Evolutionary conservation across 2,888 invertebrate species (phyloP), one percentile per base, ranked within the genome.

Genomic region (Vesta saturnalis): DNA sequence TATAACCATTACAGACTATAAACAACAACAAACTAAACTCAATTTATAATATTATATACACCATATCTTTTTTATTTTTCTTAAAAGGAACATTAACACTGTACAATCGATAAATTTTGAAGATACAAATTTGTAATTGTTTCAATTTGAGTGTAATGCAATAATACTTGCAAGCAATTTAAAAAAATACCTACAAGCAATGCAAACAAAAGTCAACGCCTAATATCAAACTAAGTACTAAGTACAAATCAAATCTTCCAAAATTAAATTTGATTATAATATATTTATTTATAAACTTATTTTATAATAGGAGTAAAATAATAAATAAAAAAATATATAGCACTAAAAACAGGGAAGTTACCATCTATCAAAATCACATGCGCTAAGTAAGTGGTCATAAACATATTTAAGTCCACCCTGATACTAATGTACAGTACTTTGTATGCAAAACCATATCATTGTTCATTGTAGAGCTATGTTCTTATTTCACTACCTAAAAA

Each of bases 341-440:
- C 74, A 73, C 72, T 75, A 77, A 74, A 74, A 74, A 76, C 70
- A 74, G 73, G 58, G 49, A 71, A 76, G 73, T 72, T 71, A 76
- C 75, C 77, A 75, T 76, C 73, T 76, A 74, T 73, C 66, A 64
- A 70, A 77, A 78, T 78, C 78, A 78, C 78, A 78, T 76, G 75
- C 74, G 73, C 77, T 77, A 77, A 73, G 74, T 75, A 70, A 67
- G 63, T 63, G 66, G 60, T 68, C 56, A 58, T 57, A 61, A 60
- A 65, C 58, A 47, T 57, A 60, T 69, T 64, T 63, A 56, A 67
- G 64, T 67, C 64, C 64, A 60, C 61, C 62, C 52, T 56, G 57
- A 60, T 67, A 57, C 54, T 60, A 66, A 22, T 58, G 35, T 49
- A 23, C 63, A 64, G 49, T 39, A 46, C 10, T 23, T 15, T 59